Evolutionary conservation across 2,797 vertebrate genomes (phyloP), one percentile per base, ranked within the genome.

Genomic region (Merluccius polli): DNA sequence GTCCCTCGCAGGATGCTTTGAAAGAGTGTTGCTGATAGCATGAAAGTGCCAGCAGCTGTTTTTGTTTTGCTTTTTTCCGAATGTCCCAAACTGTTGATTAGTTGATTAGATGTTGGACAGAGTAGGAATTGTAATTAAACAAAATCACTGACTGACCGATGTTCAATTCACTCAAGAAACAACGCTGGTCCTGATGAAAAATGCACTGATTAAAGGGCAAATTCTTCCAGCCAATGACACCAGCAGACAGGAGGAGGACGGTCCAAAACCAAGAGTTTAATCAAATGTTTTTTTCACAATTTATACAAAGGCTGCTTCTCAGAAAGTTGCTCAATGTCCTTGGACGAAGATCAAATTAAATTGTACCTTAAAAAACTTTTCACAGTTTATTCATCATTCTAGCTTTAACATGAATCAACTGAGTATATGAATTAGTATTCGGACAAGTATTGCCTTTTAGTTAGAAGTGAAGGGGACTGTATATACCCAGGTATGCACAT

Each of bases 91-190:
- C 77, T 63, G 77, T 74, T 83, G 80, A 89, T 85, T 70, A 86
- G 73, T 74, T 75, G 81, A 83, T 81, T 79, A 85, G 87, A 85
- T 74, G 73, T 75, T 63, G 76, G 81, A 84, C 72, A 81, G 76
- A 69, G 72, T 73, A 65, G 79, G 78, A 87, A 73, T 11, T 27
- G 68, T 38, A 71, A 30, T 73, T 78, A 80, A 84, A 85, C 41
- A 72, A 76, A 84, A 87, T 83, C 77, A 80, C n/a, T 27, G 35
- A 81, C 9, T 72, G 67, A 70, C 11, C 4, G 41, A 30, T 48
- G 52, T 68, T 70, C 74, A 76, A 32, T 73, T 63, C 31, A 31
- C 33, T 65, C 2, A 24, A 27, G 59, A 65, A 65, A 27, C 59
- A 65, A 65, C 27, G 59, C 59, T 27, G 59, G 24, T 27, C 24